Evolutionary conservation across 2,888 invertebrate species (phyloP), one percentile per base, ranked within the genome.

Genomic region (Spilarctia lutea): DNA sequence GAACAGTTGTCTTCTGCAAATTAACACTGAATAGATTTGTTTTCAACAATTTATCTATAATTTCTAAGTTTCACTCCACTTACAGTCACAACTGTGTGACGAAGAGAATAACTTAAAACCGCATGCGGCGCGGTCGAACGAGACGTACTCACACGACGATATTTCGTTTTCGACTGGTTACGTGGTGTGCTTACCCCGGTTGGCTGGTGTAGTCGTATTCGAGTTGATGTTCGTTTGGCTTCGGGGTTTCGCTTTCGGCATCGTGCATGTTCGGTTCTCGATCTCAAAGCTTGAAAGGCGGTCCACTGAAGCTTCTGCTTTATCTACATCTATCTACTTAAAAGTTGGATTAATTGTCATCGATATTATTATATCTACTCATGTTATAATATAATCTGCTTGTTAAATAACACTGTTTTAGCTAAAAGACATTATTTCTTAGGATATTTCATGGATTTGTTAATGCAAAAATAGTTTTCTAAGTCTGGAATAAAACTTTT

Each of bases 41-140:
- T 78, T 79, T 80, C 56, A 83, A 84, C 79, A 81, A 86, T 83
- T 84, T 86, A 75, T 83, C 83, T 72, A 79, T 82, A 82, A 87
- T 83, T 86, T 82, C 83, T 88, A 84, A 89, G 86, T 90, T 92
- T 91, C 94, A 95, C 94, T 93, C 86, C 94, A 94, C 93, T 92
- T 91, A 84, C 88, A 90, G 93, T 94, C 92, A 93, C 92, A 92
- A 88, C 77, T 85, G 85, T 90, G 90, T 90, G 93, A 92, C 92
- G 93, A 92, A 91, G 92, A 91, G 91, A 92, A 91, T 92, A 91
- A 93, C 88, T 92, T 91, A 88, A 82, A 74, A 81, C 85, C 86
- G 83, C 87, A 85, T 80, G 83, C 78, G 79, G 42, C 81, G 82
- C 82, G 85, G 78, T 77, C 83, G 82, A 85, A 82, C 83, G 84